These are phyloP conservation scores for Elgaria multicarinata DNA, from an alignment of 2,113 vertebrate species.

Conservation along the genomic window DNA sequence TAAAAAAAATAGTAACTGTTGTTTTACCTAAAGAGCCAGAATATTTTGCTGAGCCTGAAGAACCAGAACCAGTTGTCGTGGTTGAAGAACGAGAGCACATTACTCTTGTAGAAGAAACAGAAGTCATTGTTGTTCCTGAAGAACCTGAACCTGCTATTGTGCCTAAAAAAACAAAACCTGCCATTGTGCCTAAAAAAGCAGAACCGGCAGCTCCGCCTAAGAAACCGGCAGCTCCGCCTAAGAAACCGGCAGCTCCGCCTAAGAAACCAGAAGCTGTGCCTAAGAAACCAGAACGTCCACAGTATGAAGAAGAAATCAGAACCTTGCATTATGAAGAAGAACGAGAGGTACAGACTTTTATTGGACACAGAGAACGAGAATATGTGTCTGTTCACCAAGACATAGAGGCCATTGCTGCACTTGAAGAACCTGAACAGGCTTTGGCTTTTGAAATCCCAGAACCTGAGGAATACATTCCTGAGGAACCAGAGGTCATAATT, in stretches of 20 bases:
- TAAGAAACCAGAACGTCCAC: conserved; percentile 43
- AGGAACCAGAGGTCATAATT: background rate
- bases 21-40: conserved; percentile 60
- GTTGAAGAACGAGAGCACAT: conserved; percentile 46
- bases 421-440: conserved; percentile 29
- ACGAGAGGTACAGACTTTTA: background rate
- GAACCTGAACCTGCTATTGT: conserved; percentile 61
- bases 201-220: conserved; percentile 50
- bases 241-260: conserved; percentile 57
- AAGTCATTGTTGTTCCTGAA: conserved; percentile 54
- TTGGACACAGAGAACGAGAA: background rate
- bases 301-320: conserved; percentile 37
- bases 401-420: background rate
- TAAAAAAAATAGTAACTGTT: conserved; percentile 43
- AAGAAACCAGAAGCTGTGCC: conserved; percentile 48
- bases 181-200: conserved; percentile 68
- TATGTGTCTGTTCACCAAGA: conserved; percentile 5
- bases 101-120: conserved; percentile 29
- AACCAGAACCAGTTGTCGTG: conserved; percentile 30
- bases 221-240: conserved; percentile 27
- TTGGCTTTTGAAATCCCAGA: conserved; percentile 42
- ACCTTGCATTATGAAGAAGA: background rate
- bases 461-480: background rate
- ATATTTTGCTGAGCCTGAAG: conserved; percentile 23
- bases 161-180: conserved; percentile 61